Evolutionary conservation across 2,113 vertebrate species (phyloP).

Genomic region (human (Homo sapiens)): GRCh38 chr2:49265001-49265500

Average conservation of each 20-base stretch:
- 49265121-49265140: slow-evolving; percentile 65
- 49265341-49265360: background rate
- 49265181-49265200: slow-evolving; percentile 63
- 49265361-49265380: slow-evolving; percentile 44
- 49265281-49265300: slow-evolving; percentile 44
- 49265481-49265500: slow-evolving; percentile 54
- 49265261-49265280: slow-evolving; percentile 64
- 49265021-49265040: slow-evolving; percentile 6
- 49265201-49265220: slow-evolving; percentile 13
- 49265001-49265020: slow-evolving; percentile 34
- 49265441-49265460: slow-evolving; percentile 59
- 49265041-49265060: background rate
- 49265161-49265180: slow-evolving; percentile 67
- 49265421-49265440: slow-evolving; percentile 59
- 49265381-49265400: slow-evolving; percentile 21
- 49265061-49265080: slow-evolving; percentile 28
- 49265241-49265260: slow-evolving; percentile 74
- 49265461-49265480: slow-evolving; percentile 49
- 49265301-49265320: slow-evolving; percentile 56
- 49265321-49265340: slow-evolving; percentile 70
- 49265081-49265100: slow-evolving; percentile 6
- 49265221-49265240: slow-evolving; percentile 22
- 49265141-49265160: slow-evolving; percentile 52
- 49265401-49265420: slow-evolving; percentile 48
- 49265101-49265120: slow-evolving; percentile 43